Evolutionary conservation across 2,888 invertebrate species (phyloP).

Genomic region (Cheilosia vernalis): DNA sequence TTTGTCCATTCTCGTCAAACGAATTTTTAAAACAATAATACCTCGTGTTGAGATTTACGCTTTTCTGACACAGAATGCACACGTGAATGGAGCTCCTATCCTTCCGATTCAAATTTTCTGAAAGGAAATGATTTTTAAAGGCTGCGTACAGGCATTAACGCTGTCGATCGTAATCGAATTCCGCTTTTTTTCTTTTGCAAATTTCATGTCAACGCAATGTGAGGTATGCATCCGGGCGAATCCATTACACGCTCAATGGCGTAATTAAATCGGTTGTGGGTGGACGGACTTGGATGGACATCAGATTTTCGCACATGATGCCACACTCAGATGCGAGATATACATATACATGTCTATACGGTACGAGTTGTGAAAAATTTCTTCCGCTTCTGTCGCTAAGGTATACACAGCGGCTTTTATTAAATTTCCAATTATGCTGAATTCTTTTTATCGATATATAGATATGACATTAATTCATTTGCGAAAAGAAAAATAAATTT

Average conservation of each 20-base stretch:
- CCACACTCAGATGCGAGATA: neutral
- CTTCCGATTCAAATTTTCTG: slow-evolving; percentile 4
- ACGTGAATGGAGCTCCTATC: neutral
- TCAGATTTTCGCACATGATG: neutral
- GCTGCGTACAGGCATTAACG: neutral
- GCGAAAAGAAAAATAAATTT: neutral
- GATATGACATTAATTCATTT: slow-evolving; percentile 1
- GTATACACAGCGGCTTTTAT: neutral
- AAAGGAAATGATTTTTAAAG: neutral
- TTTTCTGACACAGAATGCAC: neutral
- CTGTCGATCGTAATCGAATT: neutral
- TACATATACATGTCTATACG: no score
- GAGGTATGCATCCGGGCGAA: neutral
- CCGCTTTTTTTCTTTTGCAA: neutral
- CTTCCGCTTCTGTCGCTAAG: neutral
- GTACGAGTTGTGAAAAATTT: neutral
- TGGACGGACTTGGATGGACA: neutral
- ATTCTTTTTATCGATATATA: neutral
- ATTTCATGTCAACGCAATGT: neutral
- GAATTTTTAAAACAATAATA: neutral
- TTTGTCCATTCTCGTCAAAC: neutral
- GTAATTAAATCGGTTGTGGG: slow-evolving; percentile 1
- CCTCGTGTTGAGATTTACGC: slow-evolving; percentile 1
- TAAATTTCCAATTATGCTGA: slow-evolving; percentile 1
- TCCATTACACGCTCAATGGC: slow-evolving; percentile 6